Percentiles rank a stretch among this genome's conserved stretches.
Evolutionary conservation across 2,888 invertebrate genomes (phyloP).

Genomic region (Mellilla xanthometata): DNA sequence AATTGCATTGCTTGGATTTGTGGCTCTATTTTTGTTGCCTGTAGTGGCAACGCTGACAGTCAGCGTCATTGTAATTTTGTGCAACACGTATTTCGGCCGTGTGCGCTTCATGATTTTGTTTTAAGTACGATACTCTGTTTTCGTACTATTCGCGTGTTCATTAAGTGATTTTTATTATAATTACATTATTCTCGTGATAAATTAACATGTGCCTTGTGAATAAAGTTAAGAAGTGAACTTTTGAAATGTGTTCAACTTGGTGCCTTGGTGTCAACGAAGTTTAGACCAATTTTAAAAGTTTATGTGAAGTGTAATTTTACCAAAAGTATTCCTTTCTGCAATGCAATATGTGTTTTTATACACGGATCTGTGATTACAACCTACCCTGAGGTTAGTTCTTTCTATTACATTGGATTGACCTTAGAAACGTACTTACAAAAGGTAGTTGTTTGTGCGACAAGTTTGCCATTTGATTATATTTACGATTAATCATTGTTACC

Average conservation of each 20-base stretch:
- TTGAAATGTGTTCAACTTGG: slow-evolving; percentile 36
- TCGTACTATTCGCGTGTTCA: neutral
- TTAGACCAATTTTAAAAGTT: slow-evolving; percentile 25
- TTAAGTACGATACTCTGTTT: neutral
- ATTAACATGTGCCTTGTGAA: neutral
- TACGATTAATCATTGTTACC: neutral
- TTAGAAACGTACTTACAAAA: neutral
- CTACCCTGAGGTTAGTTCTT: slow-evolving; percentile 23
- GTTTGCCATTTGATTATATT: neutral
- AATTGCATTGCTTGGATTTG: no score
- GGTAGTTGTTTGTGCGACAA: neutral
- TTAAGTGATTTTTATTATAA: neutral
- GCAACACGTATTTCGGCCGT: slow-evolving; percentile 11
- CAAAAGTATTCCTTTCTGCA: slow-evolving; percentile 14
- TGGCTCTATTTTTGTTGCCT: slow-evolving; percentile 14
- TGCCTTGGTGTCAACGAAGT: slow-evolving; percentile 27
- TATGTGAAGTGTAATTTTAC: slow-evolving; percentile 21
- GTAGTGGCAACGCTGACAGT: slow-evolving; percentile 27
- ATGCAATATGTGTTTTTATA: slow-evolving; percentile 24
- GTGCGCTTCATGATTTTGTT: neutral
- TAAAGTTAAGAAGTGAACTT: slow-evolving; percentile 36
- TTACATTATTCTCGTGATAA: neutral
- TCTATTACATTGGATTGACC: neutral
- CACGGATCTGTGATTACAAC: slow-evolving; percentile 22
- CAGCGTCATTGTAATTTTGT: slow-evolving; percentile 41